Evolutionary conservation across 2,113 vertebrate genomes (phyloP).

Genomic region (Gavialis gangeticus): DNA sequence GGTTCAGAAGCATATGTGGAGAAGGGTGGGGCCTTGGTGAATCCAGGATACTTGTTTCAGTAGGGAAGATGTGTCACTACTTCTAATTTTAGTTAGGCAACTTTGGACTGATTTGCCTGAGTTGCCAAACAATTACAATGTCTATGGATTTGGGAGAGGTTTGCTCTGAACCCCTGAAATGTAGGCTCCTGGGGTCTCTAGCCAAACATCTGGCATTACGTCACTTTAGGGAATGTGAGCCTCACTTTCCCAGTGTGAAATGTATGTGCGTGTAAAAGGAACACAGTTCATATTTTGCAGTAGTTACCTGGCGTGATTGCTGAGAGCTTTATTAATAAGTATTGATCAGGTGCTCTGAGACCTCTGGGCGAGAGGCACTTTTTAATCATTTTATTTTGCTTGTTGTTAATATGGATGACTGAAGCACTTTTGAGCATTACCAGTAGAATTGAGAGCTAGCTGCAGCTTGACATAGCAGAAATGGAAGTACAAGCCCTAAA

Average conservation of each 20-base stretch:
- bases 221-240: neutral
- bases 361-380: neutral
- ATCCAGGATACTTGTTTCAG: neutral
- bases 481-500: accelerated
- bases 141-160: neutral
- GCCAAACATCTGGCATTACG: accelerated
- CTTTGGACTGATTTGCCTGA: neutral
- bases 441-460: neutral
- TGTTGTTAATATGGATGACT: neutral
- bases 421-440: neutral
- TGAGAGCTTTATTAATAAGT: neutral
- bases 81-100: neutral
- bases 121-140: neutral
- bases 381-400: neutral
- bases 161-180: neutral
- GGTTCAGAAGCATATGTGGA: neutral
- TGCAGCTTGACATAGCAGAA: neutral
- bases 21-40: neutral
- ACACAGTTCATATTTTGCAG: neutral
- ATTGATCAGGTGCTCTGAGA: neutral
- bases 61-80: neutral
- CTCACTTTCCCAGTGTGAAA: neutral
- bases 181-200: neutral
- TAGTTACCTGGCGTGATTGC: neutral
- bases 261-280: neutral